Percentiles rank a stretch among this genome's conserved stretches.
These are phyloP conservation scores for Dryocosmus kuriphilus DNA, from an alignment of 2,888 invertebrate species.

Conservation along the genomic window DNA sequence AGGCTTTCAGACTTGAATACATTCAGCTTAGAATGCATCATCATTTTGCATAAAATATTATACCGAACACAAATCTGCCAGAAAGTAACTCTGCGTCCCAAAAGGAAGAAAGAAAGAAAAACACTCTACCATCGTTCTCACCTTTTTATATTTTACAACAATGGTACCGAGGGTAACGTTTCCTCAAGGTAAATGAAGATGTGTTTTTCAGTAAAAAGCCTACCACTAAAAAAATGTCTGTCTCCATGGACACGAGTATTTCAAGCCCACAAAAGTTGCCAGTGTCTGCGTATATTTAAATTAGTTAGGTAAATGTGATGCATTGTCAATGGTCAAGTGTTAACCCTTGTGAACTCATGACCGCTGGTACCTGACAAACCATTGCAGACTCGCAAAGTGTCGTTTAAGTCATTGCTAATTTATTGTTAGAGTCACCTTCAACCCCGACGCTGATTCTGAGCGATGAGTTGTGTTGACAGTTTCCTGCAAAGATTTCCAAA, in stretches of 20 bases:
- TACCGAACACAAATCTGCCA: not conserved
- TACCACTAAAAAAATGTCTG: not conserved
- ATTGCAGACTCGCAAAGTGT: conserved; percentile 33
- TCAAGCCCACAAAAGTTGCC: not conserved
- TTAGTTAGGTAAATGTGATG: conserved; percentile 35
- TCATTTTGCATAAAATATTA: not conserved
- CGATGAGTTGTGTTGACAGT: conserved; percentile 29
- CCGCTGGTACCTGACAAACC: conserved; percentile 23
- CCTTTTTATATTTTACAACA: conserved; percentile 4
- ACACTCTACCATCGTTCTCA: not conserved
- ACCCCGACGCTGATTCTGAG: conserved; percentile 10
- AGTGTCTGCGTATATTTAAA: conserved; percentile 30
- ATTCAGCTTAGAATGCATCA: not conserved
- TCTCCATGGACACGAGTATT: not conserved
- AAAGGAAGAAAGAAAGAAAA: not conserved
- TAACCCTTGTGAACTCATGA: conserved; percentile 27
- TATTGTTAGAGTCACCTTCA: conserved; percentile 28
- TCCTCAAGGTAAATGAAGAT: conserved; percentile 1
- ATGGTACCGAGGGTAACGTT: not conserved
- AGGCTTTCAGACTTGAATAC: not conserved
- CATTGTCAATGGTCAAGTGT: conserved; percentile 39
- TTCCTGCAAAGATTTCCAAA: conserved; percentile 9
- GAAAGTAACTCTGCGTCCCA: not conserved
- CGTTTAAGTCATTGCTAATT: conserved; percentile 41
- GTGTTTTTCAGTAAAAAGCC: conserved; percentile 3